Evolutionary conservation across 53 echinoderm and acorn worm genomes (phyloP).

Genomic region (Holothuria leucospilota): DNA sequence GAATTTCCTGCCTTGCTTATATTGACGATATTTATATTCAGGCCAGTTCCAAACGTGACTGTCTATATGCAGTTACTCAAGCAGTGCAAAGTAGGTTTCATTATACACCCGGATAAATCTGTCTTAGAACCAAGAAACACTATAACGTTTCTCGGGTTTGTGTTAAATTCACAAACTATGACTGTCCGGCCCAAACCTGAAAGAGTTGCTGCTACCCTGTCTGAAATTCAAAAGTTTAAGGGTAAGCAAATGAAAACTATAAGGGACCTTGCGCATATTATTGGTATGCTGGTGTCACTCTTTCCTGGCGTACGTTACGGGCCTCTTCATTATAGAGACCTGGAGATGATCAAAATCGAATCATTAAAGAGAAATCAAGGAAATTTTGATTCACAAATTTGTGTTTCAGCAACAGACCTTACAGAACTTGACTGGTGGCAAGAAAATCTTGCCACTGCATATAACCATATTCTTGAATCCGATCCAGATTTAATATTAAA

Average conservation of each 20-base stretch:
- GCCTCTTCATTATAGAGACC: not conserved
- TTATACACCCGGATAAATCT: too few species aligned
- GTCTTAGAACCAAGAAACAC: not conserved
- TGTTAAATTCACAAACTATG: not conserved
- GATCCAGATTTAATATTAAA: not conserved
- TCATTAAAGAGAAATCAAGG: not conserved
- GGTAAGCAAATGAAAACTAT: not conserved
- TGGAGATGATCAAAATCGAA: not conserved
- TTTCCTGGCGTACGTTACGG: conserved; percentile 7
- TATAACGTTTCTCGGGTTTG: not conserved
- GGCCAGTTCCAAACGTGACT: not conserved
- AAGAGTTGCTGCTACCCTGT: too few species aligned
- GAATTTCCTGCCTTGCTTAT: not conserved
- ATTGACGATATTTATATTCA: too few species aligned
- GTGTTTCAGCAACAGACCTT: not conserved
- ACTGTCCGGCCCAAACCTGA: too few species aligned
- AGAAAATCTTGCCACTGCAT: conserved; percentile 23
- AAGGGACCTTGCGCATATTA: not conserved
- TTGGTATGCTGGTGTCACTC: not conserved
- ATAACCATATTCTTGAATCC: not conserved
- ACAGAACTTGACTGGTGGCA: conserved; percentile 23
- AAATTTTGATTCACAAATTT: not conserved
- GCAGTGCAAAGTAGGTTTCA: not conserved
- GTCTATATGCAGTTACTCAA: not conserved
- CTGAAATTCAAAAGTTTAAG: too few species aligned